Conservation (phyloP, 2,888 invertebrate species). For the Seira ritae region DNA sequence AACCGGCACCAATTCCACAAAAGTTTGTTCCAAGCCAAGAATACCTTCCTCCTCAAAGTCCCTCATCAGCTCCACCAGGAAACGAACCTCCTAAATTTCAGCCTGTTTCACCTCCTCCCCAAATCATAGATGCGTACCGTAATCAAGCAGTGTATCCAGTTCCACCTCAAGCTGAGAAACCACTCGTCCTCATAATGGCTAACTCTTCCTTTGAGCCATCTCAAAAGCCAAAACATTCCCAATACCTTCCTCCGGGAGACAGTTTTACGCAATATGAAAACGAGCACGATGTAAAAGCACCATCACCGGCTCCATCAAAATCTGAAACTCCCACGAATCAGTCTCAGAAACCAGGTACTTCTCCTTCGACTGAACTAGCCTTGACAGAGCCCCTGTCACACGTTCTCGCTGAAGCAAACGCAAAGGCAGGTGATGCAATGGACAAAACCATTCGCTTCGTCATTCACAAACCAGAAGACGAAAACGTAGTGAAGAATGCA, state of each 20-base stretch:
- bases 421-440: constrained; percentile 28
- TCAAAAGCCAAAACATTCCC: neutral
- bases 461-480: constrained; percentile 60
- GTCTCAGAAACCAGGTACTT: constrained; percentile 13
- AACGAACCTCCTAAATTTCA: neutral
- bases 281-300: constrained; percentile 6
- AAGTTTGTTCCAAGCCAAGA: constrained; percentile 22
- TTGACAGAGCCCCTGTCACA: constrained; percentile 17
- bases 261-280: constrained; percentile 28
- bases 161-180: constrained; percentile 6
- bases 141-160: constrained; percentile 29
- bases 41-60: neutral
- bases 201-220: constrained; percentile 7
- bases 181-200: constrained; percentile 12
- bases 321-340: constrained; percentile 29
- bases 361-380: neutral
- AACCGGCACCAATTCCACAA: neutral
- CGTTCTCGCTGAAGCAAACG: constrained; percentile 28
- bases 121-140: constrained; percentile 19
- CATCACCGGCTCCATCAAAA: neutral
- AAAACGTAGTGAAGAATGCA: constrained; percentile 57
- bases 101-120: constrained; percentile 3
- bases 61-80: neutral
- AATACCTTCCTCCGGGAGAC: constrained; percentile 18
- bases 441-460: constrained; percentile 56